These are phyloP conservation scores for Eugnorisma glareosa DNA, from an alignment of 2,888 invertebrate species.

Conservation along the genomic window DNA sequence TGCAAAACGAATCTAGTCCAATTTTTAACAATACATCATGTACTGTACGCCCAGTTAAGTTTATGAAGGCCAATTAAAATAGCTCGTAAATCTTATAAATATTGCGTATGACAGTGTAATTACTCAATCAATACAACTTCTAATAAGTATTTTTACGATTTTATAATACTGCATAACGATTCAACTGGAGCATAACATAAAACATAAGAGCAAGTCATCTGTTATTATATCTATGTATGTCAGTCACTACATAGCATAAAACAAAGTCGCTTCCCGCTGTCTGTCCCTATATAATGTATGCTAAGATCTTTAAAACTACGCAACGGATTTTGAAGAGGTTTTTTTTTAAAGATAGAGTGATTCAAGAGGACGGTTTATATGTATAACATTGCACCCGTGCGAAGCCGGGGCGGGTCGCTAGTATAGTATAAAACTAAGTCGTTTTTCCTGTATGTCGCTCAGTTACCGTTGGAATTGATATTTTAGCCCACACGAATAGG, in stretches of 20 bases:
- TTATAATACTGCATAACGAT: slow-evolving; percentile 52
- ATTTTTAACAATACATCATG: slow-evolving; percentile 41
- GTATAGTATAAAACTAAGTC: background rate
- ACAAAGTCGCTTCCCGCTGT: background rate
- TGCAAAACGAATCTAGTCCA: slow-evolving; percentile 32
- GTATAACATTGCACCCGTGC: too few relatives aligned
- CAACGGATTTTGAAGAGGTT: too few relatives aligned
- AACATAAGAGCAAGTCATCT: slow-evolving; percentile 1
- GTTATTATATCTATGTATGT: background rate
- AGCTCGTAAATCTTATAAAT: slow-evolving; percentile 45
- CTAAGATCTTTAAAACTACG: too few relatives aligned
- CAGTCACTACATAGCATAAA: too few relatives aligned
- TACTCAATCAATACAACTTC: slow-evolving; percentile 47
- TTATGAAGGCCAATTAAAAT: slow-evolving; percentile 51
- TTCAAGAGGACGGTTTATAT: too few relatives aligned
- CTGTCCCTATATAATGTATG: too few relatives aligned
- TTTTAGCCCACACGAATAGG: too few relatives aligned
- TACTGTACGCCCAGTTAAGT: slow-evolving; percentile 28
- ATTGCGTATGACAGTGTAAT: slow-evolving; percentile 46
- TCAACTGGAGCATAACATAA: slow-evolving; percentile 27
- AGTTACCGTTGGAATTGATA: too few relatives aligned
- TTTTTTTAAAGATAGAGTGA: too few relatives aligned
- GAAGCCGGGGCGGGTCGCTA: too few relatives aligned
- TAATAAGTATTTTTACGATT: slow-evolving; percentile 50
- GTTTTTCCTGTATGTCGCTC: background rate